Evolutionary conservation across 1,140 invertebrate species (phyloP).

Genomic region (Adelges cooleyi): DNA sequence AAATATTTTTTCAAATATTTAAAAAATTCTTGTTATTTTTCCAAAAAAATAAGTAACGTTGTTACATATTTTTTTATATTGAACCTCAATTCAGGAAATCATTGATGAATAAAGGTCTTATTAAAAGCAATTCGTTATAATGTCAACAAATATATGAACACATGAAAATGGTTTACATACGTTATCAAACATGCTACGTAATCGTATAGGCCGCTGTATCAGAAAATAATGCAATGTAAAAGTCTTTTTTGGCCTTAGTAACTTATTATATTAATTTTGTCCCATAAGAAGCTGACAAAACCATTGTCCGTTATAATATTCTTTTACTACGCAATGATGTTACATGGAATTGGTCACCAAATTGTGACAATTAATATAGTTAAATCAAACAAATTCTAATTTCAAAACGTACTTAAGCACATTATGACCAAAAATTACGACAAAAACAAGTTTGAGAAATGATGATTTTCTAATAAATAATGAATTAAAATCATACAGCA

Average conservation of each 20-base stretch:
- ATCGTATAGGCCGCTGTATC: conserved; percentile 36
- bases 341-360: conserved; percentile 25
- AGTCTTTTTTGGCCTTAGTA: conserved; percentile 39
- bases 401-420: conserved; percentile 31
- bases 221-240: conserved; percentile 33
- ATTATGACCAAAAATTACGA: conserved; percentile 37
- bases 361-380: conserved; percentile 33
- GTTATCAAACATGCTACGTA: conserved; percentile 37
- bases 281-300: conserved; percentile 35
- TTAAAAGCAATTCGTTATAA: too few relatives aligned
- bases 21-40: too few relatives aligned
- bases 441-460: conserved; percentile 32
- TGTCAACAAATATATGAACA: too few relatives aligned
- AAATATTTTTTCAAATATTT: too few relatives aligned
- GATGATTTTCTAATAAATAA: conserved; percentile 29
- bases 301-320: conserved; percentile 36
- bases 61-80: too few relatives aligned
- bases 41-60: too few relatives aligned
- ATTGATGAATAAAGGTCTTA: too few relatives aligned
- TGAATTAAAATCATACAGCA: conserved; percentile 23
- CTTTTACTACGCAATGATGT: conserved; percentile 34
- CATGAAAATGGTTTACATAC: conserved; percentile 34
- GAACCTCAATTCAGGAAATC: too few relatives aligned
- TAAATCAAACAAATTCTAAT: conserved; percentile 35
- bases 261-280: conserved; percentile 42